Conservation (phyloP, 2,113 vertebrate species). For the Mola mola region DNA sequence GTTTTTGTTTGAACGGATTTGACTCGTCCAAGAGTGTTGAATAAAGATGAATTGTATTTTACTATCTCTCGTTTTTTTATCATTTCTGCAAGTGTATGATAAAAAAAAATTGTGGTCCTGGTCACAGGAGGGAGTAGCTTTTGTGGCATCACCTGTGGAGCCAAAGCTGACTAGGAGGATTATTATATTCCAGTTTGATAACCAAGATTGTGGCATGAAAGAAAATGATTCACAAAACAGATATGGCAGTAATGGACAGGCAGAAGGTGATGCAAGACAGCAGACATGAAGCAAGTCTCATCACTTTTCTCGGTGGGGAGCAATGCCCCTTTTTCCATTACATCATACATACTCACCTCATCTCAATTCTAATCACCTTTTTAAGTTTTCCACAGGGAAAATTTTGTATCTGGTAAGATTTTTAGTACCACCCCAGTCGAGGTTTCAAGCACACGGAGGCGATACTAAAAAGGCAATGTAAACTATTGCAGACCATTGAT, state of each 20-base stretch:
- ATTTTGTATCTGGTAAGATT: no score
- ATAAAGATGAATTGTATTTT: constrained; percentile 25
- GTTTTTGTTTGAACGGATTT: constrained; percentile 38
- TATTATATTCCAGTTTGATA: constrained; percentile 52
- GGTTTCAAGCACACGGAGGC: no score
- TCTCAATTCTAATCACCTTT: no score
- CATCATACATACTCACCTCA: no score
- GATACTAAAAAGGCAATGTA: no score
- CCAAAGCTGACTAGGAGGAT: no score
- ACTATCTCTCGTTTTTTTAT: constrained; percentile 9
- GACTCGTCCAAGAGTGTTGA: constrained; percentile 13
- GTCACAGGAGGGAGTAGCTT: constrained; percentile 24
- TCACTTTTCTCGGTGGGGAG: no score
- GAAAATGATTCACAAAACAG: no score
- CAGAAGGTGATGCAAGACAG: neutral
- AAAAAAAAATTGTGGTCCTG: constrained; percentile 9
- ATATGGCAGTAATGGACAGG: neutral
- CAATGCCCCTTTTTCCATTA: no score
- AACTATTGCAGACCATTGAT: no score
- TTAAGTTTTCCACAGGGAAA: no score
- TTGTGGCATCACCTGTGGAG: constrained; percentile 20
- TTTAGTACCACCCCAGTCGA: no score
- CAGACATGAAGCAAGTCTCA: neutral
- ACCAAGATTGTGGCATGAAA: constrained; percentile 15
- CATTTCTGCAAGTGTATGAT: constrained; percentile 12